Conservation (phyloP, 2,888 invertebrate genomes). For the Eupeodes latifasciatus region DNA sequence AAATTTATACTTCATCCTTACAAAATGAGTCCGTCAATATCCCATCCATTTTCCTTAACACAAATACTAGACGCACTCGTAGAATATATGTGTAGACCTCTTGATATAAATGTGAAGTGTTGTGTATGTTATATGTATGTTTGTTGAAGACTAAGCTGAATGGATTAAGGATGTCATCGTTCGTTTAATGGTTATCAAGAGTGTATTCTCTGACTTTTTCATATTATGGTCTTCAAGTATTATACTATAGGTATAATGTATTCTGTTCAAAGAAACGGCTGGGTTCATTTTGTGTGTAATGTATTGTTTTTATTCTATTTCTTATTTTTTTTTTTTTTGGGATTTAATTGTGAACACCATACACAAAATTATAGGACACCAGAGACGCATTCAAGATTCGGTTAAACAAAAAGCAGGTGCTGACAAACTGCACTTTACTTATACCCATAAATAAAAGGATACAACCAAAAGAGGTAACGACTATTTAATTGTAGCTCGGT, state of each 20-base stretch:
- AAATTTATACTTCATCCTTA: neutral
- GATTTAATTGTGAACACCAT: no score
- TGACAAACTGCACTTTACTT: no score
- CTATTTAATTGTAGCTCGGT: no score
- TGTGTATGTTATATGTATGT: neutral
- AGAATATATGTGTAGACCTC: neutral
- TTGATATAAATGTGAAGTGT: neutral
- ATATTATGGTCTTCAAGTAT: neutral
- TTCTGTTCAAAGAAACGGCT: neutral
- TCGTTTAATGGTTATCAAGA: slow-evolving; percentile 7
- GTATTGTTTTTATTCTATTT: neutral
- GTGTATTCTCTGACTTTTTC: neutral
- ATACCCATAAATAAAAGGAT: no score
- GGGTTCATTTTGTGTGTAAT: neutral
- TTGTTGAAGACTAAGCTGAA: neutral
- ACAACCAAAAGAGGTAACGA: no score
- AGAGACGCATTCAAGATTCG: no score
- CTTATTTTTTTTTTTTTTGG: no score
- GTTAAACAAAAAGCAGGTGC: no score
- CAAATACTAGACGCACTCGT: slow-evolving; percentile 2
- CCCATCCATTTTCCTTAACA: slow-evolving; percentile 16
- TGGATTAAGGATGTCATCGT: slow-evolving; percentile 32
- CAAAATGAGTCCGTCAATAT: slow-evolving; percentile 15
- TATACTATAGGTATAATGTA: neutral
- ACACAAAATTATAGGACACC: no score